Base-by-base conservation (phyloP, 1,140 invertebrate species). In the Capitella teleta region DNA sequence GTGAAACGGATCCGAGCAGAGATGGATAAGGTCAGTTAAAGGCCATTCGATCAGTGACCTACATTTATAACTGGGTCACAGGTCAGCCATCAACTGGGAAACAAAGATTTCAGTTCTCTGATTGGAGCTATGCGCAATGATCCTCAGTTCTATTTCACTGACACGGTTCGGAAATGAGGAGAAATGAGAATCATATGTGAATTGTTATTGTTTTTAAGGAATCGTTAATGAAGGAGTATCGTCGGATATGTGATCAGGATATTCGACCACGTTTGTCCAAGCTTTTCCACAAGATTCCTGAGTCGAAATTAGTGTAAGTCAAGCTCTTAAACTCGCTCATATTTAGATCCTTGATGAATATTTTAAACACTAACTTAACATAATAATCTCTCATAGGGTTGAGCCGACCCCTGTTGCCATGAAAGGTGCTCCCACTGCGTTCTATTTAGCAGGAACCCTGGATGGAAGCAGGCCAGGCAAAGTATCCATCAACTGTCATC, bases 1-100 rank as follows among this genome's bases (percentile, higher is more conserved):
- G 67, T 75, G 0, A 47, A 54, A 2, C 56, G 70, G 16, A 74
- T 75, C n/a, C 57, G 62, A 18, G 47, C 34, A 14, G 57, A 71
- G 28, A 74, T 75, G 61, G 51, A 61, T 36, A 58, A 66, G 49
- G 65, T 69, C 24, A 30, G 34, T 32, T 28, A 51, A 43, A 23
- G 14, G n/a, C n/a, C n/a, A n/a, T n/a, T n/a, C n/a, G n/a, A n/a
- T n/a, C n/a, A n/a, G n/a, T n/a, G n/a, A n/a, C n/a, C n/a, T n/a
- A n/a, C n/a, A n/a, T n/a, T n/a, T n/a, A n/a, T n/a, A n/a, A n/a
- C n/a, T n/a, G n/a, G n/a, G n/a, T n/a, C n/a, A n/a, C n/a, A n/a
- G n/a, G n/a, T n/a, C n/a, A n/a, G n/a, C n/a, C n/a, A n/a, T n/a
- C n/a, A n/a, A n/a, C n/a, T n/a, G n/a, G n/a, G n/a, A n/a, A n/a